A percentile compares a stretch with the other conserved stretches of the same genome.
phyloP scores from a whole-genome alignment of 1,140 invertebrate species.

The Caenorhabditis tropicalis region DNA sequence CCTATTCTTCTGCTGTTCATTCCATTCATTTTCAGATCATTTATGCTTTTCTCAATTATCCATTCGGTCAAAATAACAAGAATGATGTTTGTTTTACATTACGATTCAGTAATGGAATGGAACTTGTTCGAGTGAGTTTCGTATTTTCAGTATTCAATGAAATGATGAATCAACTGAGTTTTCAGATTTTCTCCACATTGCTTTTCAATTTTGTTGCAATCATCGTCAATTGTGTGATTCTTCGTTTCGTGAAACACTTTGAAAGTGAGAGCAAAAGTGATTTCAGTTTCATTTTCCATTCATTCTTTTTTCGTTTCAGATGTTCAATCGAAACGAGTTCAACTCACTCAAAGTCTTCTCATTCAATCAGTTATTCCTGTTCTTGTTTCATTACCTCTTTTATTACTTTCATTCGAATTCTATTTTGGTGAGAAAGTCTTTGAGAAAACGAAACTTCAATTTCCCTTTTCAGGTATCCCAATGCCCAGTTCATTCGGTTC shows the following conservation, averaged over 20 bases:
- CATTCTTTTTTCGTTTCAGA: not conserved
- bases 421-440: slow-evolving; percentile 1
- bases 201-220: slow-evolving; percentile 9
- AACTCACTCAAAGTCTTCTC: slow-evolving; percentile 27
- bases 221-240: slow-evolving; percentile 17
- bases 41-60: slow-evolving; percentile 39
- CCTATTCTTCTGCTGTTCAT: not conserved
- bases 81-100: slow-evolving; percentile 33
- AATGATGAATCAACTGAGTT: not conserved
- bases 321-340: slow-evolving; percentile 17
- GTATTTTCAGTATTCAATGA: too few species aligned
- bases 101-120: slow-evolving; percentile 33
- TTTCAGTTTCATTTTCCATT: not conserved
- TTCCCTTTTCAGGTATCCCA: slow-evolving; percentile 21
- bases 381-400: slow-evolving; percentile 7
- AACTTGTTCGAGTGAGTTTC: slow-evolving; percentile 6
- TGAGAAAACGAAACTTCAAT: not conserved
- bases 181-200: slow-evolving; percentile 29
- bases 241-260: slow-evolving; percentile 29
- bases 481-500: not conserved
- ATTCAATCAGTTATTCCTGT: slow-evolving; percentile 32
- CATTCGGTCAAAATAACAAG: slow-evolving; percentile 3
- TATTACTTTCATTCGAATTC: not conserved
- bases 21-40: slow-evolving; percentile 1
- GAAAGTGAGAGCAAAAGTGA: slow-evolving; percentile 28